Base-by-base conservation (phyloP, 2,797 vertebrate genomes). In the Parauchenoglanis punctatus region DNA sequence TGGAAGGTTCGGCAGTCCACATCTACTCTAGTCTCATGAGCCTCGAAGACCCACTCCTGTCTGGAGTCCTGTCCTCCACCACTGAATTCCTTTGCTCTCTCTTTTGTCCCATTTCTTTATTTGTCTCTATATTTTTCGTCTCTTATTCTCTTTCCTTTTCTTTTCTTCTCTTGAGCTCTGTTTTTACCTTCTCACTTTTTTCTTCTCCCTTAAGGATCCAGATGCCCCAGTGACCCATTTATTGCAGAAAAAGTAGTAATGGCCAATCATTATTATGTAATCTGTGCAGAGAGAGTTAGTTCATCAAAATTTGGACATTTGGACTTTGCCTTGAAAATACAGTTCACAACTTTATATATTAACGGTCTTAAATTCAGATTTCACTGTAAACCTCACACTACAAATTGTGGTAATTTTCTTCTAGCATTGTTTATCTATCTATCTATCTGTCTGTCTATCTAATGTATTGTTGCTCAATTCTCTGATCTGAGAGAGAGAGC, bases 141-240 rank as follows among this genome's bases (percentile, higher is more conserved):
- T 82, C 40, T 81, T 28, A 35, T 3, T 40, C 56, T 23, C 28
- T 80, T 31, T 61, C 52, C 11, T 18, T n/a, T 46, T 65, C 58
- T 20, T 31, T 23, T 68, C 40, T 63, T 28, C 7, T 63, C 15
- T 23, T 83, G 8, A 20, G 63, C 28, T 20, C 11, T 31, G 25
- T 52, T 83, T 82, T 83, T 83, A 83, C 63, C 44, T 68, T 83
- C 25, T 7, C 6, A 0, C 4, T 31, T 54, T 82, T 63, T 63
- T 83, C 6, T 0, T 35, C n/a, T 63, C 18, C 46, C 63, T 83
- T 35, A n/a, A 54, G 81, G 17, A 68, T 68, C 28, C 81, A 83
- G 61, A 82, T 83, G 46, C 15, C 81, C 61, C 81, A 67, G 44
- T 83, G 63, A 54, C 81, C 81, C 63, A 68, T 52, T 83, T 83